Evolutionary conservation across 2,888 invertebrate genomes (phyloP).

Genomic region (Hermodice carunculata): DNA sequence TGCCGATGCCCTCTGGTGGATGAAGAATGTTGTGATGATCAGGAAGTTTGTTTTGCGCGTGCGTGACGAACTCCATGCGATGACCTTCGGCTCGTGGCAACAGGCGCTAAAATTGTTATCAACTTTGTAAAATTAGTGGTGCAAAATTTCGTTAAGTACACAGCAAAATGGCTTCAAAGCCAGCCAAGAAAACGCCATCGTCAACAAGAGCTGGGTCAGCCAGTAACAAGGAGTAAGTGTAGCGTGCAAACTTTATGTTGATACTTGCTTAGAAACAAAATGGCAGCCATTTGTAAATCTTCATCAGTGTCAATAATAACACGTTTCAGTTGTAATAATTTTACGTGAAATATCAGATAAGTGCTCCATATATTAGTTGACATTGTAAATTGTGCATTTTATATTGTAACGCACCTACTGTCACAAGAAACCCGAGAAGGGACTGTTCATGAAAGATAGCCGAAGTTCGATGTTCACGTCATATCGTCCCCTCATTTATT

Average conservation of each 20-base stretch:
- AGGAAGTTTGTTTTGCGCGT: no score
- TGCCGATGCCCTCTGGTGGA: no score
- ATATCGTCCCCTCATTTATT: no score
- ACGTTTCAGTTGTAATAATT: neutral
- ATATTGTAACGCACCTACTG: no score
- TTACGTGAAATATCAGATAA: no score
- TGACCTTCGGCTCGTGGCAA: constrained; percentile 4
- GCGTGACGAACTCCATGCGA: neutral
- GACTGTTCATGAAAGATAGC: no score
- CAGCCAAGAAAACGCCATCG: constrained; percentile 54
- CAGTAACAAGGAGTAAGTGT: constrained; percentile 58
- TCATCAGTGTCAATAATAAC: neutral
- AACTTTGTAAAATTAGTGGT: no score
- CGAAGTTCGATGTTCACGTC: no score
- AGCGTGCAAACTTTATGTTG: neutral
- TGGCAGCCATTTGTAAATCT: constrained; percentile 6
- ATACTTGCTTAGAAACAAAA: constrained; percentile 12
- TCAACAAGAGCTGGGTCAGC: constrained; percentile 55
- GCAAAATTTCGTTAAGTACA: neutral
- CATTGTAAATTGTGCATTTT: no score
- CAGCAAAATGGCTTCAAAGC: constrained; percentile 50
- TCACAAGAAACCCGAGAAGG: no score
- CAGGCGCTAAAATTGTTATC: neutral
- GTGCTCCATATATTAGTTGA: no score
- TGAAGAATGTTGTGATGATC: no score